phyloP scores from a whole-genome alignment of 2,888 invertebrate species.

The Oligia latruncula region DNA sequence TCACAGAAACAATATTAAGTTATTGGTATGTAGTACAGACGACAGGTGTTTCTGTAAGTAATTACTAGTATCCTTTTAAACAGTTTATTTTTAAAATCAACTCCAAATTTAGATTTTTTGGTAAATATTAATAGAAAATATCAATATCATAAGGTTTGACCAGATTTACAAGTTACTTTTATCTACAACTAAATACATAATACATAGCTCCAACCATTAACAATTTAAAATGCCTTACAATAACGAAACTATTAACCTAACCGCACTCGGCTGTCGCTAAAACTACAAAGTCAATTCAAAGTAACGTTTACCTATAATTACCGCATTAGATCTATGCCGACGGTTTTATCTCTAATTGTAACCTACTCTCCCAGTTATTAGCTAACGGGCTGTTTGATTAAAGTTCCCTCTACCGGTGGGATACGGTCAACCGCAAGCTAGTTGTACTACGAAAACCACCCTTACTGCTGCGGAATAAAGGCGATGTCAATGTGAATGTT shows the following conservation, averaged over 20 bases:
- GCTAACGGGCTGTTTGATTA: constrained; percentile 50
- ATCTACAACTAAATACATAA: not conserved
- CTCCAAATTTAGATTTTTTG: not conserved
- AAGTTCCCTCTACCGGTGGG: constrained; percentile 26
- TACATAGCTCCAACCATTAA: not conserved
- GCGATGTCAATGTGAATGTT: not conserved
- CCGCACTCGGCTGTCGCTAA: not conserved
- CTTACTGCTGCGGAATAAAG: not conserved
- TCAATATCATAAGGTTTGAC: not conserved
- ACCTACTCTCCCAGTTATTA: constrained; percentile 39
- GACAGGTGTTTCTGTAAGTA: not conserved
- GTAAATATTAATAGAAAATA: not conserved
- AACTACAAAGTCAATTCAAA: constrained; percentile 28
- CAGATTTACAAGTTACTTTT: not conserved
- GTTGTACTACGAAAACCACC: not conserved
- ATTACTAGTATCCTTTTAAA: not conserved
- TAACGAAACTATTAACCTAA: not conserved
- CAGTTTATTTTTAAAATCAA: not conserved
- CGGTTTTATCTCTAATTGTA: constrained; percentile 41
- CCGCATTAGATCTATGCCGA: constrained; percentile 50
- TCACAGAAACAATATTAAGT: not conserved
- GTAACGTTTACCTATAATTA: constrained; percentile 39
- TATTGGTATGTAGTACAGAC: not conserved
- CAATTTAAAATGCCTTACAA: not conserved
- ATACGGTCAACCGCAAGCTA: not conserved